A percentile compares a stretch with the other conserved stretches of the same genome.
Evolutionary conservation across 2,888 invertebrate species (phyloP).

Genomic region (Rhaphigaster nebulosa): DNA sequence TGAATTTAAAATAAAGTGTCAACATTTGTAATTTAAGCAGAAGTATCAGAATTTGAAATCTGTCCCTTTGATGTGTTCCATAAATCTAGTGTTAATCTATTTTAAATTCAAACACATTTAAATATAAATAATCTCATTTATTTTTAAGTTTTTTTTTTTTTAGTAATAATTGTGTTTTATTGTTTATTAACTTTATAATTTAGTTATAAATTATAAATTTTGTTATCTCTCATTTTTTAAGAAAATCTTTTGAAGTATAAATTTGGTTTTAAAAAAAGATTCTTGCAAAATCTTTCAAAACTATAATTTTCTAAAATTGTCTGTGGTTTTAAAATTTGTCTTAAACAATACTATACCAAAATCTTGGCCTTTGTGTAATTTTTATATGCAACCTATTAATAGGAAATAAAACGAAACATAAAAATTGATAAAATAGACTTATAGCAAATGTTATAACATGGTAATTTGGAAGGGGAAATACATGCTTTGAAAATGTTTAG

Average conservation of each 20-base stretch:
- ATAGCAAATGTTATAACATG: too few relatives aligned
- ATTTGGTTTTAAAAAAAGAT: too few relatives aligned
- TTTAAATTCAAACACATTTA: neutral
- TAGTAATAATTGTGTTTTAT: neutral
- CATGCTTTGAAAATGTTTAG: neutral
- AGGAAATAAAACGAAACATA: too few relatives aligned
- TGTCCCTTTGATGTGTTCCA: neutral
- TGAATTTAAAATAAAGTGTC: neutral
- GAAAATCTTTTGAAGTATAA: too few relatives aligned
- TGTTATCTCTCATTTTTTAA: too few relatives aligned
- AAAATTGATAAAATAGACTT: too few relatives aligned
- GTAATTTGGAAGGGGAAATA: neutral
- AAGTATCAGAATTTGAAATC: neutral
- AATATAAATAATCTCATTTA: neutral
- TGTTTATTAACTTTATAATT: too few relatives aligned
- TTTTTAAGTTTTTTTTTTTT: neutral
- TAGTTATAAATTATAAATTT: too few relatives aligned
- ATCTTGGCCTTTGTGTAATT: neutral
- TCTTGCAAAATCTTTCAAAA: too few relatives aligned
- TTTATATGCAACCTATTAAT: neutral
- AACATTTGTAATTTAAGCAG: neutral
- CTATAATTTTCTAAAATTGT: neutral
- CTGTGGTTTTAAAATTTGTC: neutral
- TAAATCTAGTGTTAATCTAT: neutral
- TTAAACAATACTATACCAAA: neutral